Conservation (phyloP, 2,113 vertebrate species). For the Osmerus mordax region DNA sequence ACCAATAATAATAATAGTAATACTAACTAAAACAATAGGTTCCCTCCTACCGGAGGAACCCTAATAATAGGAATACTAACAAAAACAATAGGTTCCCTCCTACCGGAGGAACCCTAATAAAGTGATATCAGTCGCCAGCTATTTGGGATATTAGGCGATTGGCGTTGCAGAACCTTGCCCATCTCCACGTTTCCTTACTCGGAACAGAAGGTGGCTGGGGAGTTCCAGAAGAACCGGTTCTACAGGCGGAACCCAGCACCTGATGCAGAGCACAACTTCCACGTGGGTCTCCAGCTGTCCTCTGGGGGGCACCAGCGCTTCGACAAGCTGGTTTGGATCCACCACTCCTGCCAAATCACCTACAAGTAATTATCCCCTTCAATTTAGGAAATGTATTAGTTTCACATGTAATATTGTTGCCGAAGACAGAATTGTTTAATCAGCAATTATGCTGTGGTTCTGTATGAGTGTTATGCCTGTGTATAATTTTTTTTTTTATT, state of each 20-base stretch:
- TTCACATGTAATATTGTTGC: neutral
- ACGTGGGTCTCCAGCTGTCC: conserved; percentile 89
- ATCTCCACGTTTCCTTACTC: conserved; percentile 10
- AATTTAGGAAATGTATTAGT: neutral
- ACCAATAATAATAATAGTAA: too few species aligned
- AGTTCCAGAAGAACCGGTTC: conserved; percentile 89
- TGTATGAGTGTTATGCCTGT: neutral
- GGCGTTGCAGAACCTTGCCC: too few species aligned
- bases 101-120: too few species aligned
- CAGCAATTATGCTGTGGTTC: too few species aligned
- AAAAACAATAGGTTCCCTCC: too few species aligned
- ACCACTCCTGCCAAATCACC: conserved; percentile 94
- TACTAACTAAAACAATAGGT: too few species aligned
- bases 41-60: too few species aligned
- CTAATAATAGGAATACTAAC: too few species aligned
- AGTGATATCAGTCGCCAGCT: too few species aligned
- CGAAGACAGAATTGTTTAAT: neutral
- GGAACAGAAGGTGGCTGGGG: conserved; percentile 78
- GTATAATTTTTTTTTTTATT: neutral
- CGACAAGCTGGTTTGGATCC: conserved; percentile 94
- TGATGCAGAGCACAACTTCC: conserved; percentile 92
- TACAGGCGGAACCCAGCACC: conserved; percentile 82
- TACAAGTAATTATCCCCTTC: conserved; percentile 75
- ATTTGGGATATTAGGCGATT: too few species aligned
- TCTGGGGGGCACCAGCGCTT: conserved; percentile 89